Percentiles rank a stretch among this genome's conserved stretches.
These are phyloP conservation scores for Formicarius rufipectus DNA, from an alignment of 2,113 vertebrate species.

Conservation along the genomic window DNA sequence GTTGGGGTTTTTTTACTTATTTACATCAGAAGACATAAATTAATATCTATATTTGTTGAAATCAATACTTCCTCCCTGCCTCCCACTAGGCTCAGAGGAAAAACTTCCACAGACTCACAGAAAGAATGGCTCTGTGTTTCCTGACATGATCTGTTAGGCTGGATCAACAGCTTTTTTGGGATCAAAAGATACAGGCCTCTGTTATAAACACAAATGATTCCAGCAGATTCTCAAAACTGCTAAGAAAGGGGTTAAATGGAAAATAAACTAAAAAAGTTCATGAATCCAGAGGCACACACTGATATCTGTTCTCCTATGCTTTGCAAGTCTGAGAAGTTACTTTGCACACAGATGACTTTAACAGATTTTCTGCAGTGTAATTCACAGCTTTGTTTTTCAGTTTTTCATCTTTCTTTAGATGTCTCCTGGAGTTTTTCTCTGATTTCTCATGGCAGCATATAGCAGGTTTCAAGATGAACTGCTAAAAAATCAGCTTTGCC, in stretches of 20 bases:
- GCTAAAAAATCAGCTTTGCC: not conserved
- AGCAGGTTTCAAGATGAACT: not conserved
- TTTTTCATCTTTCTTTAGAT: slow-evolving; percentile 5
- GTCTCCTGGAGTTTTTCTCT: not conserved
- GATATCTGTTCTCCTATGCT: not conserved
- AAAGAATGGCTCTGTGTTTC: not conserved
- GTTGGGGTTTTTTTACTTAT: not conserved
- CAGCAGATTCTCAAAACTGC: not conserved
- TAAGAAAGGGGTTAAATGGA: not conserved
- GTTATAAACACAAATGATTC: not conserved
- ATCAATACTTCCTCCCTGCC: not conserved
- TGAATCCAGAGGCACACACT: not conserved
- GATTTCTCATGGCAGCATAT: not conserved
- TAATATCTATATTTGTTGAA: not conserved
- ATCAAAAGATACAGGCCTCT: not conserved
- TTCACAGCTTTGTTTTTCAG: not conserved
- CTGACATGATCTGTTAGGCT: not conserved
- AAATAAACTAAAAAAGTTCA: slow-evolving; percentile 11
- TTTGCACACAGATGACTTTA: not conserved
- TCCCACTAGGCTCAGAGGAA: not conserved
- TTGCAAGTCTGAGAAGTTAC: not conserved
- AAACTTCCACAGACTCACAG: not conserved
- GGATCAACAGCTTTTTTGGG: not conserved
- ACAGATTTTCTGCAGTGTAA: not conserved
- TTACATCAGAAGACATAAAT: not conserved